Evolutionary conservation across 2,797 vertebrate genomes (phyloP).

Genomic region (Heteromormyrus szaboi): DNA sequence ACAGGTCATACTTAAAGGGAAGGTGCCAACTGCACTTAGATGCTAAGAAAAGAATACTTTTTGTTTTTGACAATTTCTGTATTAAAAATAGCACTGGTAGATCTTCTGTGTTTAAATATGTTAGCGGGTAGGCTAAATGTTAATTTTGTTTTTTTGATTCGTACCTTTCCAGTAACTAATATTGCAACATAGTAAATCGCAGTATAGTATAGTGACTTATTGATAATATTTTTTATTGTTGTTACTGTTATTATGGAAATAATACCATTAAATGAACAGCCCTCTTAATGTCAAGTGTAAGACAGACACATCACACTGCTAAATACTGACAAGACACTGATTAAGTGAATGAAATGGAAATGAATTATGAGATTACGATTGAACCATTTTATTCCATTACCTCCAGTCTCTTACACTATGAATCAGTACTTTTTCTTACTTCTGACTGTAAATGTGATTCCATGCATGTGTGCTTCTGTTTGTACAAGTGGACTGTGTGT

Average conservation of each 20-base stretch:
- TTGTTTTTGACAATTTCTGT: background rate
- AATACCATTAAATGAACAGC: background rate
- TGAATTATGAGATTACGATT: background rate
- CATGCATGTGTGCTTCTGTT: conserved; percentile 36
- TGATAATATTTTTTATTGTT: background rate
- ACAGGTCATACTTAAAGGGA: background rate
- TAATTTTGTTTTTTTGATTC: background rate
- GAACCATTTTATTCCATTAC: background rate
- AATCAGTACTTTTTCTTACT: background rate
- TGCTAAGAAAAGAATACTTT: background rate
- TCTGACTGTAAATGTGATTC: conserved; percentile 28
- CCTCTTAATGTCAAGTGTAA: background rate
- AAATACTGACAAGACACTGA: conserved; percentile 32
- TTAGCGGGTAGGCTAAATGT: background rate
- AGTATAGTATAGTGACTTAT: background rate
- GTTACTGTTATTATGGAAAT: background rate
- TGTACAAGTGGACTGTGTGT: conserved; percentile 40
- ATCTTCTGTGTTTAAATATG: background rate
- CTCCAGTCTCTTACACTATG: background rate
- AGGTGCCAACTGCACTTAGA: background rate
- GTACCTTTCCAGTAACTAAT: background rate
- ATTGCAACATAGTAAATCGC: background rate
- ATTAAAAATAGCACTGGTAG: background rate
- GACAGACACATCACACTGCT: background rate
- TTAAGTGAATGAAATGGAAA: conserved; percentile 11